Conservation (phyloP, 2,113 vertebrate genomes). For the Blennius ocellaris region DNA sequence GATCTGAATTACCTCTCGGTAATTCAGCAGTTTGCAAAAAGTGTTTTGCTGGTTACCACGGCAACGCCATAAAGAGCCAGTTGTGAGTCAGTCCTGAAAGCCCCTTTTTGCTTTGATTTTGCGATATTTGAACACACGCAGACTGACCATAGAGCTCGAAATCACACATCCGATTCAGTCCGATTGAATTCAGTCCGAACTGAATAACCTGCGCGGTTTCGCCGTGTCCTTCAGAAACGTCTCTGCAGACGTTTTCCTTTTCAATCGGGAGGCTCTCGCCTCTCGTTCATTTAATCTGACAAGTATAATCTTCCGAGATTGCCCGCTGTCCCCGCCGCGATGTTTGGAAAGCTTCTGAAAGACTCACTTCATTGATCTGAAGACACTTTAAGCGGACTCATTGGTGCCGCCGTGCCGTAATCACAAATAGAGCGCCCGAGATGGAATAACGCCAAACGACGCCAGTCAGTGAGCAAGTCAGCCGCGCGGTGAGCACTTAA, state of each 20-base stretch:
- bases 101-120: too few relatives aligned
- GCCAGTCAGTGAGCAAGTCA: slow-evolving; percentile 41
- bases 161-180: too few relatives aligned
- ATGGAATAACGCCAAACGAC: slow-evolving; percentile 61
- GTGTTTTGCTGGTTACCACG: too few relatives aligned
- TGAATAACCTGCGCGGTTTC: too few relatives aligned
- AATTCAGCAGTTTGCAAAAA: too few relatives aligned
- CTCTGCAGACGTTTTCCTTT: slow-evolving; percentile 29
- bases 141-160: too few relatives aligned
- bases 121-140: too few relatives aligned
- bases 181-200: too few relatives aligned
- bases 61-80: too few relatives aligned
- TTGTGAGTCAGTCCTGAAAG: too few relatives aligned
- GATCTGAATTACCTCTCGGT: neutral
- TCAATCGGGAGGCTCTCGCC: slow-evolving; percentile 6
- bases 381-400: slow-evolving; percentile 49
- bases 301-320: slow-evolving; percentile 65
- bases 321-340: slow-evolving; percentile 52
- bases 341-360: slow-evolving; percentile 67
- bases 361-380: slow-evolving; percentile 68
- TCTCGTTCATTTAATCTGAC: slow-evolving; percentile 68
- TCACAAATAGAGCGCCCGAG: slow-evolving; percentile 53
- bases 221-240: too few relatives aligned
- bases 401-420: slow-evolving; percentile 44
- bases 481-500: slow-evolving; percentile 37